Percentiles rank a stretch among this genome's conserved stretches.
Evolutionary conservation across 2,113 vertebrate genomes (phyloP).

Genomic region (Syngnathoides biaculeatus): DNA sequence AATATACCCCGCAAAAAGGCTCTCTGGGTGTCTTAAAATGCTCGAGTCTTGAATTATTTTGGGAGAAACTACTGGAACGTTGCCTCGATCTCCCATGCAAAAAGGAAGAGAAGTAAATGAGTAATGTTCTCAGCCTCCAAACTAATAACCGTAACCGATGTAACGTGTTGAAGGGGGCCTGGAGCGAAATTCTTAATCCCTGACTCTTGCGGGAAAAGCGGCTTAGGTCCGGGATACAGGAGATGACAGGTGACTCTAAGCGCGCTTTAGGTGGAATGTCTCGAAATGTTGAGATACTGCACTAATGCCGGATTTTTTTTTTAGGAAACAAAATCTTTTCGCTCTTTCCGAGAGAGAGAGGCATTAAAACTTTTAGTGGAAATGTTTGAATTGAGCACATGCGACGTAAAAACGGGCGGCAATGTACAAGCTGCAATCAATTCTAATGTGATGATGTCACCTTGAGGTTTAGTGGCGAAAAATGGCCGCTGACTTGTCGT

Average conservation of each 20-base stretch:
- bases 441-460: conserved; percentile 10
- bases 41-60: neutral
- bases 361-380: no score
- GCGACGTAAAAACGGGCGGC: neutral
- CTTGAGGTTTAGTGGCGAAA: conserved; percentile 19
- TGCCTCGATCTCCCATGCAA: conserved; percentile 42
- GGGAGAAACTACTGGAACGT: conserved; percentile 17
- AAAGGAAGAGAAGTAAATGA: conserved; percentile 49
- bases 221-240: conserved; percentile 54
- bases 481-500: conserved; percentile 3
- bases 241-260: conserved; percentile 42
- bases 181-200: conserved; percentile 55
- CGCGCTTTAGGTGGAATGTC: conserved; percentile 31
- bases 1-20: neutral
- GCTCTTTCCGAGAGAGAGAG: no score
- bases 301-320: neutral
- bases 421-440: neutral
- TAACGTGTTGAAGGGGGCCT: conserved; percentile 49
- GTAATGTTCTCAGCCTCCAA: conserved; percentile 37
- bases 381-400: neutral
- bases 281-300: conserved; percentile 3
- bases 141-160: conserved; percentile 53
- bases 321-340: neutral
- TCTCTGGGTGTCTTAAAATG: neutral
- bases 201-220: conserved; percentile 55